Conservation (phyloP, 1,140 invertebrate genomes). For the Conus betulinus region DNA sequence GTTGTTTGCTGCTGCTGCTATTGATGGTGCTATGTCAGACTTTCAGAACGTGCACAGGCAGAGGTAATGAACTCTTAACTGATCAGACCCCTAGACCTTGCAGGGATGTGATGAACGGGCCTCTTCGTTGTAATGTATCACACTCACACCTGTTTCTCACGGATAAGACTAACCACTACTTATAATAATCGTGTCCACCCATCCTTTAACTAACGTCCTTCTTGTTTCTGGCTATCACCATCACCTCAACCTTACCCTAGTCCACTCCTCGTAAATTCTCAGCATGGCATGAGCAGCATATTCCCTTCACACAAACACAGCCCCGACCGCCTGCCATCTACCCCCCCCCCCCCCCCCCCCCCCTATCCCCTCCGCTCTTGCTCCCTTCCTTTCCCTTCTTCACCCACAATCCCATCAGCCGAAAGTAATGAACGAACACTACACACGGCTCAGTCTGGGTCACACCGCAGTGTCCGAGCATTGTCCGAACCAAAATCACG, state of each 20-base stretch:
- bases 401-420: too few relatives aligned
- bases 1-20: too few relatives aligned
- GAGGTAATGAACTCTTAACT: background rate
- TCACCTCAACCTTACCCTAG: background rate
- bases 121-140: background rate
- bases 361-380: too few relatives aligned
- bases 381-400: too few relatives aligned
- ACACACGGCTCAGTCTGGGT: too few relatives aligned
- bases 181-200: background rate
- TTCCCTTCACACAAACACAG: background rate
- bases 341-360: too few relatives aligned
- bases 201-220: background rate
- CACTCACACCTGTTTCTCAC: background rate
- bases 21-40: too few relatives aligned
- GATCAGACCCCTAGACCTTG: background rate
- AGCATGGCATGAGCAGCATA: background rate
- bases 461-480: too few relatives aligned
- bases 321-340: background rate
- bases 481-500: too few relatives aligned
- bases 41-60: background rate
- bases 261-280: too few relatives aligned
- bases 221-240: background rate
- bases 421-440: too few relatives aligned
- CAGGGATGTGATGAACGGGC: background rate
- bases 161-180: background rate